Conservation (phyloP, 2,888 invertebrate genomes). For the Torymus tubicola region DNA sequence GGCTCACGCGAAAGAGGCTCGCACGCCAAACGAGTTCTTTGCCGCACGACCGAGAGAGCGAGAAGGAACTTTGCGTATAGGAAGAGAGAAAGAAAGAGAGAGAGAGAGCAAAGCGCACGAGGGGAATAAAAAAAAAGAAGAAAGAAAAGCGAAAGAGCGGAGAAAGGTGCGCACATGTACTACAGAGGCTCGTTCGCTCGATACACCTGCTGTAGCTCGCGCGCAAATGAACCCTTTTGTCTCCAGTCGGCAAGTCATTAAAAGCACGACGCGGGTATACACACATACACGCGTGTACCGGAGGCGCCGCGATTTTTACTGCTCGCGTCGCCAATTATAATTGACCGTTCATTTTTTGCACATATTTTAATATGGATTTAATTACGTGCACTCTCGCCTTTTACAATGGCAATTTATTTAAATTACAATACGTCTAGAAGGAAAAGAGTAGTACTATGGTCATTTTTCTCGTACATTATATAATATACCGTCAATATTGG, state of each 20-base stretch:
- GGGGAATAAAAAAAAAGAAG: constrained; percentile 16
- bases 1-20: background rate
- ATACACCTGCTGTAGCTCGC: constrained; percentile 64
- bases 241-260: constrained; percentile 68
- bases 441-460: too few species aligned
- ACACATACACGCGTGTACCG: too few species aligned
- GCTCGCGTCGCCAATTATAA: constrained; percentile 9
- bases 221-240: constrained; percentile 69
- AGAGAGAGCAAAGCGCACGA: constrained; percentile 20
- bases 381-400: too few species aligned
- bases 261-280: constrained; percentile 45
- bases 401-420: background rate
- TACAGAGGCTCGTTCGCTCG: constrained; percentile 29
- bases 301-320: constrained; percentile 6
- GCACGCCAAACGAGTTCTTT: background rate
- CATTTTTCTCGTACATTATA: too few species aligned
- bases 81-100: constrained; percentile 7
- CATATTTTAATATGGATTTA: too few species aligned
- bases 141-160: constrained; percentile 11
- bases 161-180: constrained; percentile 13
- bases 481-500: constrained; percentile 22
- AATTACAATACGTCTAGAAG: too few species aligned
- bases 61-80: too few species aligned
- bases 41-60: too few species aligned
- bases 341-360: constrained; percentile 8